phyloP scores from a whole-genome alignment of 1,140 invertebrate species.

The Brachionus plicatilis region DNA sequence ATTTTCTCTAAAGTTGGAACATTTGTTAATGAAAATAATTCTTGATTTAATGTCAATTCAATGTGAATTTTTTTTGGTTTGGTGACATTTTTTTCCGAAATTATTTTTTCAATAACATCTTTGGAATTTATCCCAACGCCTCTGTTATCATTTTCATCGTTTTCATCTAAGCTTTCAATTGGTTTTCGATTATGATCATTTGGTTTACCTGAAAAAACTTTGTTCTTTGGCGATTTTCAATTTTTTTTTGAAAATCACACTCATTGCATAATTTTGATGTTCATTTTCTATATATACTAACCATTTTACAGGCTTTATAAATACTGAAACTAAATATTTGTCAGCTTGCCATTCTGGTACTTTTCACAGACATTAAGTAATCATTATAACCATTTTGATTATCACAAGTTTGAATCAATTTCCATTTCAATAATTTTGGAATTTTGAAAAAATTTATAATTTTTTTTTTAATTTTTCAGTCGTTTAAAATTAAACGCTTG shows the following conservation, averaged over 20 bases:
- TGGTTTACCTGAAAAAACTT: constrained; percentile 77
- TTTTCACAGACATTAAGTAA: background rate
- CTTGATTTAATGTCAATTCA: background rate
- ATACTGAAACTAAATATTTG: constrained; percentile 50
- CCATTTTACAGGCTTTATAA: constrained; percentile 88
- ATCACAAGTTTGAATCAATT: background rate
- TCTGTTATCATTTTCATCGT: constrained; percentile 96
- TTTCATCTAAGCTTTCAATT: background rate
- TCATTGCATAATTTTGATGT: constrained; percentile 71
- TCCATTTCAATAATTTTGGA: background rate
- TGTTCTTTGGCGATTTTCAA: constrained; percentile 96
- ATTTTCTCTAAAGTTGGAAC: background rate
- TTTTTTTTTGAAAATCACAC: constrained; percentile 70
- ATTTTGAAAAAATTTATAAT: background rate
- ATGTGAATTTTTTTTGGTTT: too few species aligned
- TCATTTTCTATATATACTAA: constrained; percentile 78
- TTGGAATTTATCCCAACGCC: constrained; percentile 57
- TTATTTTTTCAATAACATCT: constrained; percentile 61
- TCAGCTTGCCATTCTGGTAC: background rate
- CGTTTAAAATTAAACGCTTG: too few species aligned
- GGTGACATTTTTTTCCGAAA: constrained; percentile 97
- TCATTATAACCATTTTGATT: background rate
- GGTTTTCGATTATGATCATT: constrained; percentile 79
- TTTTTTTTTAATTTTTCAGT: too few species aligned
- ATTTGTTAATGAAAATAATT: background rate